Conservation (phyloP, 1,140 invertebrate species). For the Calephelis virginiensis region DNA sequence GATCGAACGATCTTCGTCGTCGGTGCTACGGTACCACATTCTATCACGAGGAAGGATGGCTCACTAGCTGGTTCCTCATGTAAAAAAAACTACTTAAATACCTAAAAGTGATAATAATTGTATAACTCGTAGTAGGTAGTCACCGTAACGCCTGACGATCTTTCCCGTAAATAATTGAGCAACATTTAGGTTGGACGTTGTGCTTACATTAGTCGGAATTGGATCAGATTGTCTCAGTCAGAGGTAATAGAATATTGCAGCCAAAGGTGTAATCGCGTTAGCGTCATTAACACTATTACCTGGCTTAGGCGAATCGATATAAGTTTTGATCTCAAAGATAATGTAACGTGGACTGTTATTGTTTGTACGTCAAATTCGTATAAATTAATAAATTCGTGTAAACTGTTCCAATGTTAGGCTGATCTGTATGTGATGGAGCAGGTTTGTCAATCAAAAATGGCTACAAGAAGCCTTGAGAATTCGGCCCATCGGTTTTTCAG, state of each 20-base stretch:
- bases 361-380: too few species aligned
- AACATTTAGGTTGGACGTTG: not conserved
- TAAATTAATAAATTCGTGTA: too few species aligned
- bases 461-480: too few species aligned
- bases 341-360: too few species aligned
- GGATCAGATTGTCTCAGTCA: conserved; percentile 3
- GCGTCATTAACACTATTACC: not conserved
- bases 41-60: too few species aligned
- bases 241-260: not conserved
- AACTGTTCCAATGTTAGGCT: too few species aligned
- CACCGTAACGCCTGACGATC: not conserved
- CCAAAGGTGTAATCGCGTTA: not conserved
- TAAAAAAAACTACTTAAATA: not conserved
- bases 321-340: not conserved
- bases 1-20: too few species aligned
- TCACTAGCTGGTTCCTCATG: too few species aligned
- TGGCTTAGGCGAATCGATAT: not conserved
- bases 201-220: not conserved
- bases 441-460: too few species aligned
- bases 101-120: not conserved
- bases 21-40: too few species aligned
- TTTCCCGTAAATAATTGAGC: not conserved
- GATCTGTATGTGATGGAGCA: too few species aligned
- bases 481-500: too few species aligned
- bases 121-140: not conserved